Conservation (phyloP, 2,888 invertebrate species). For the Protophormia terraenovae region DNA sequence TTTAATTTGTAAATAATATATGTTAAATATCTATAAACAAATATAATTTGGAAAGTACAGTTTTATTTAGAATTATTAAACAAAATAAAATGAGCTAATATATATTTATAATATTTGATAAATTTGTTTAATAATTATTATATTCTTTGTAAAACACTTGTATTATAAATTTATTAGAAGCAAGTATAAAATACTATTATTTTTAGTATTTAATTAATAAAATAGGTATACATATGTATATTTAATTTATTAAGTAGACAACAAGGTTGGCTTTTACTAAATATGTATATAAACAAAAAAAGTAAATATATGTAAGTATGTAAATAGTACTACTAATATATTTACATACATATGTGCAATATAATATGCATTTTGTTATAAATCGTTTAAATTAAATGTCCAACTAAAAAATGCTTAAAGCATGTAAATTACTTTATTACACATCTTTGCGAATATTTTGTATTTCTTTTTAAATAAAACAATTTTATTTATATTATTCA, state of each 20-base stretch:
- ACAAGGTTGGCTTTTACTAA: constrained; percentile 23
- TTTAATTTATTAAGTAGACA: background rate
- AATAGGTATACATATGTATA: background rate
- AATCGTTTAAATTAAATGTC: constrained; percentile 33
- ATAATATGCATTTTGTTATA: constrained; percentile 12
- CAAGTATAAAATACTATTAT: background rate
- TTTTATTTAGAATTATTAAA: too few relatives aligned
- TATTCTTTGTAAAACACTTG: too few relatives aligned
- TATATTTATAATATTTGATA: too few relatives aligned
- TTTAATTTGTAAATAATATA: too few relatives aligned
- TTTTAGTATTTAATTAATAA: background rate
- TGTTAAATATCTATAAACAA: too few relatives aligned
- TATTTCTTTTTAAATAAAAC: constrained; percentile 9
- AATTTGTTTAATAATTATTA: too few relatives aligned
- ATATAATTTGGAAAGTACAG: too few relatives aligned
- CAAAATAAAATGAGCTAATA: too few relatives aligned
- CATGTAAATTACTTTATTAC: constrained; percentile 62
- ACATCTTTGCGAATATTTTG: constrained; percentile 37
- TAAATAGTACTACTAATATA: background rate
- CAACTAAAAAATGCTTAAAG: constrained; percentile 46
- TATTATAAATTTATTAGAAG: too few relatives aligned
- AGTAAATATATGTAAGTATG: background rate
- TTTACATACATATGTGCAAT: background rate
- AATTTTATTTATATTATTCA: background rate
- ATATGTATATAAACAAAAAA: background rate